Percentiles rank a stretch among this genome's conserved stretches.
These are phyloP conservation scores for Leucophenga montana DNA, from an alignment of 2,888 invertebrate species.

Conservation along the genomic window DNA sequence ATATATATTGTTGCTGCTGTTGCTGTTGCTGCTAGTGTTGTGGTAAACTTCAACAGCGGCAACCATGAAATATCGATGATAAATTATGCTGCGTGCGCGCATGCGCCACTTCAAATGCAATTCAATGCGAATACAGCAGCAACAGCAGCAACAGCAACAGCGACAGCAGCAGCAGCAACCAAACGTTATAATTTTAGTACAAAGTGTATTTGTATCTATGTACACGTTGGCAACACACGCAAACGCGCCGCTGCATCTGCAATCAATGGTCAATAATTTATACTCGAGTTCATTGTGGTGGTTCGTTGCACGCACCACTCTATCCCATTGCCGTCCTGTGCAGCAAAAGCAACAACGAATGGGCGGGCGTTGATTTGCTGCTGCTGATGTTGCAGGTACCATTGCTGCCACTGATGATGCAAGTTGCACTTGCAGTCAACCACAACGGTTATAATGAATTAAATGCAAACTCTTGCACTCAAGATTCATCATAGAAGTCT, in stretches of 20 bases:
- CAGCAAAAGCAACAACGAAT: conserved; percentile 22
- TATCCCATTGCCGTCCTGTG: background rate
- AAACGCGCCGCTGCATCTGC: conserved; percentile 13
- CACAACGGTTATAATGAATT: conserved; percentile 46
- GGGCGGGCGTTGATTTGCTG: conserved; percentile 19
- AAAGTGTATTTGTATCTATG: background rate
- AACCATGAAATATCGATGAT: conserved; percentile 6
- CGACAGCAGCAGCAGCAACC: conserved; percentile 4
- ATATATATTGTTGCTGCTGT: conserved; percentile 1
- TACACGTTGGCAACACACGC: conserved; percentile 9
- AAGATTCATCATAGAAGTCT: conserved; percentile 37
- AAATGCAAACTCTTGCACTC: conserved; percentile 44
- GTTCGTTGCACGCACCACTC: background rate
- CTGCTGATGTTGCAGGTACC: conserved; percentile 2
- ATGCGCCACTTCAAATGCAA: conserved; percentile 32
- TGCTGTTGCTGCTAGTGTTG: background rate
- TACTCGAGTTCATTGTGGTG: background rate
- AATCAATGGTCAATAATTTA: conserved; percentile 32
- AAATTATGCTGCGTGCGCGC: conserved; percentile 16
- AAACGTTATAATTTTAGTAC: too few species aligned
- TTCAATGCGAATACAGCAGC: conserved; percentile 21
- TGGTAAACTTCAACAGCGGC: background rate
- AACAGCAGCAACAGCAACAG: conserved; percentile 13
- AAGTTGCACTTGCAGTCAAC: conserved; percentile 7
- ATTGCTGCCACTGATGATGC: background rate